phyloP scores from a whole-genome alignment of 2,888 invertebrate species.

The Machimus rusticus region DNA sequence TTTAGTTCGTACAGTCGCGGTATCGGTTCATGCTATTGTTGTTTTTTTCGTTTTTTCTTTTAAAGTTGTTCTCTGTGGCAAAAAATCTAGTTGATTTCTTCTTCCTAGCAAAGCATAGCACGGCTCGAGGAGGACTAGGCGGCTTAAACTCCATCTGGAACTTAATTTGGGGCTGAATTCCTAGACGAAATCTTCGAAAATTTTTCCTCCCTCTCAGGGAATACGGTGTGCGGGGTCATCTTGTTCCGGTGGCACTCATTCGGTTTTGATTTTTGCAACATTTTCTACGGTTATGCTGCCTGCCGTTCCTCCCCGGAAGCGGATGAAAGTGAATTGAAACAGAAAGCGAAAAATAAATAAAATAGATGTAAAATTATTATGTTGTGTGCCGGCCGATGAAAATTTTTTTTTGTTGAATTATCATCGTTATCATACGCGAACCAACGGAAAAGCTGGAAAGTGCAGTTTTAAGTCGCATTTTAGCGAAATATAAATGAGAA shows the following conservation, averaged over 20 bases:
- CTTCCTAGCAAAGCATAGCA: not conserved
- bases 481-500: not conserved
- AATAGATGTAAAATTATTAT: not conserved
- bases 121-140: not conserved
- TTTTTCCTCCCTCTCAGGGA: not conserved
- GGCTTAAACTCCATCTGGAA: not conserved
- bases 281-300: not conserved
- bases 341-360: not conserved
- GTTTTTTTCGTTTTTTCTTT: not conserved
- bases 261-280: not conserved
- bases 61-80: not conserved
- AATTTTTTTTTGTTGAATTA: not conserved
- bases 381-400: not conserved
- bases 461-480: slow-evolving; percentile 26
- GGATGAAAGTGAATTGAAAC: slow-evolving; percentile 36
- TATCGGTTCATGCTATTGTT: slow-evolving; percentile 13
- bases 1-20: slow-evolving; percentile 22
- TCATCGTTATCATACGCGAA: not conserved
- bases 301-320: slow-evolving; percentile 5
- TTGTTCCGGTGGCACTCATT: not conserved
- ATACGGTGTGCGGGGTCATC: not conserved
- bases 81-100: not conserved
- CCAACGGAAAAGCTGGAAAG: not conserved
- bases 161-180: not conserved
- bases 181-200: not conserved